Conservation (phyloP, 2,888 invertebrate genomes). For the Nemurella pictetii region DNA sequence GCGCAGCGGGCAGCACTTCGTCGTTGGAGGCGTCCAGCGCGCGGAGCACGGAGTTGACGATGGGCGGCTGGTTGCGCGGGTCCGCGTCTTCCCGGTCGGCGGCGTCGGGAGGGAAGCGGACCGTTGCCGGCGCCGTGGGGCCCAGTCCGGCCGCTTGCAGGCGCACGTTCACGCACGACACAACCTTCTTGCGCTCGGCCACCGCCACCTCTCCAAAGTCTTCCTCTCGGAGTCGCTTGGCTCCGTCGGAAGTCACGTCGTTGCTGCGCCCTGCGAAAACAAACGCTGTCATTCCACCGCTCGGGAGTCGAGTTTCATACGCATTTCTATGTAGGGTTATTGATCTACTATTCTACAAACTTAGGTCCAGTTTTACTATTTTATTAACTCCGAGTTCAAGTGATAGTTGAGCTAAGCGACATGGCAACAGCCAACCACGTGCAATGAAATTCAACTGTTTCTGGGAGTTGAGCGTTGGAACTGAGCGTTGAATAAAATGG, state of each 20-base stretch:
- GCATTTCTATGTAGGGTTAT: too few relatives aligned
- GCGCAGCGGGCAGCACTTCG: conserved; percentile 28
- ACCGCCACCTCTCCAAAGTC: conserved; percentile 39
- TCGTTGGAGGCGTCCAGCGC: conserved; percentile 47
- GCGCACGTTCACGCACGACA: conserved; percentile 64
- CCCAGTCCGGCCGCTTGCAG: conserved; percentile 63
- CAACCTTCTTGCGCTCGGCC: conserved; percentile 52
- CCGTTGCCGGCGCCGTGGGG: conserved; percentile 27
- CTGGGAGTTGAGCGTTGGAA: too few relatives aligned
- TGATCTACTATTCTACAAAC: too few relatives aligned
- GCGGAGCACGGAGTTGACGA: conserved; percentile 50
- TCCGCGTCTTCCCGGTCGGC: neutral
- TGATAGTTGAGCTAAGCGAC: too few relatives aligned
- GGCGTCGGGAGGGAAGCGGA: neutral
- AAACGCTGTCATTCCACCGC: too few relatives aligned
- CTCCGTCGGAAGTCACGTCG: conserved; percentile 27
- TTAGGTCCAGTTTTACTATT: too few relatives aligned
- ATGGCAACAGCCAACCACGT: too few relatives aligned
- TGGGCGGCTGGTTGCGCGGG: conserved; percentile 39
- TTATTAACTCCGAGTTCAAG: too few relatives aligned
- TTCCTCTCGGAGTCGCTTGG: conserved; percentile 40
- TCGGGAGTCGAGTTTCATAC: too few relatives aligned
- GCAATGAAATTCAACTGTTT: too few relatives aligned
- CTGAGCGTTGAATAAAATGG: too few relatives aligned
- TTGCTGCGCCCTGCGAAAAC: conserved; percentile 28